Evolutionary conservation across 2,888 invertebrate genomes (phyloP), one percentile per base, ranked within the genome.

Genomic region (Philonicus albiceps): DNA sequence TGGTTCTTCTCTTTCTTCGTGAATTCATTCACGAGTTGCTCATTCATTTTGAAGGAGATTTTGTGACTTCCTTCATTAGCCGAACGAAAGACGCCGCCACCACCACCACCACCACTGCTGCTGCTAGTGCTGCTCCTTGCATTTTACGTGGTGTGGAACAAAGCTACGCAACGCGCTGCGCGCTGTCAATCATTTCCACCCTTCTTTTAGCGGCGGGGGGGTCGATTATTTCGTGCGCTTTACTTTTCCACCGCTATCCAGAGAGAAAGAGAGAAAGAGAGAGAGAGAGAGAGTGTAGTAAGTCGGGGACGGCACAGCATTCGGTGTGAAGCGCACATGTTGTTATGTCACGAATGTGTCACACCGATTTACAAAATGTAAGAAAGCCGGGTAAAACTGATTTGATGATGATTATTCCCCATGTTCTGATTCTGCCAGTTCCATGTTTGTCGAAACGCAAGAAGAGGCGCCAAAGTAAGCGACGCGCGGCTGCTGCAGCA

Each of bases 301-400:
- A n/a, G 40, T 34, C 22, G 76, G 22, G n/a, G n/a, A n/a, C 22
- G n/a, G 37, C 27, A 13, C 37, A 8, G 37, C 40, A 43, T 1
- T 31, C 64, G 53, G 19, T 19, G 19, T 19, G 49, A 80, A 81
- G 81, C 81, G 81, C 81, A 81, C 81, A 81, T 81, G 81, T 81
- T 34, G 64, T 78, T 78, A 78, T 78, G 78, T 78, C 78, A 78
- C 78, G 78, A 49, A 78, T 78, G 49, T 78, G 78, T 78, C 81
- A 53, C 81, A 16, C 74, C 37, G 74, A 74, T 74, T 34, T 34
- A n/a, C n/a, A n/a, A 81, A 43, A 55, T 81, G 81, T 81, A 64
- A 81, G 34, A 55, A 81, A 78, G 34, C 81, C 81, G 81, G 81
- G 81, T 37, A 81, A 53, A 7, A 55, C 81, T 53, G 76, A 31